Conservation (phyloP, 1,140 invertebrate genomes). For the Harpegnathos saltator region DNA sequence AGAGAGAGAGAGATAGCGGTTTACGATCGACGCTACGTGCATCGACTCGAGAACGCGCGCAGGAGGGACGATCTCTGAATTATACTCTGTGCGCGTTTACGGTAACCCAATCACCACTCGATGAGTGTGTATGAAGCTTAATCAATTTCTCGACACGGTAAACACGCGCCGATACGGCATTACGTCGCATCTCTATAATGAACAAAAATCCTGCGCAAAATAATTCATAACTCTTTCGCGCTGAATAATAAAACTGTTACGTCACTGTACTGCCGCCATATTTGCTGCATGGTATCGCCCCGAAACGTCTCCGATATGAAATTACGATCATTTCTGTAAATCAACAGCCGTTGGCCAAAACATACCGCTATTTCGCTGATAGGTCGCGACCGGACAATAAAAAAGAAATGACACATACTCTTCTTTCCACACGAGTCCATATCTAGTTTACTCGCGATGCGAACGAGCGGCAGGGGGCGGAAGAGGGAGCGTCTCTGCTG, state of each 20-base stretch:
- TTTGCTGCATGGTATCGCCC: no score
- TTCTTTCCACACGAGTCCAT: slow-evolving; percentile 22
- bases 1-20: no score
- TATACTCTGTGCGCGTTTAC: background rate
- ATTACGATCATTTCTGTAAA: background rate
- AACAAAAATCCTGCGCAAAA: no score
- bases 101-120: background rate
- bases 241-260: no score
- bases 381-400: background rate
- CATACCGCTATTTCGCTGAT: background rate
- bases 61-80: slow-evolving; percentile 7
- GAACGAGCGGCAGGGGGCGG: slow-evolving; percentile 16
- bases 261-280: no score
- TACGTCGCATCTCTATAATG: no score
- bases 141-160: background rate
- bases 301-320: no score
- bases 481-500: background rate
- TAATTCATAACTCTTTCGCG: no score
- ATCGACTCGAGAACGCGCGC: background rate
- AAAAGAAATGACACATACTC: slow-evolving; percentile 8
- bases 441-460: slow-evolving; percentile 31
- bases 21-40: slow-evolving; percentile 35
- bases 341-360: background rate
- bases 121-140: background rate
- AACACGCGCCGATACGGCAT: no score